Evolutionary conservation across 2,797 vertebrate species (phyloP).

Genomic region (Trachurus trachurus): DNA sequence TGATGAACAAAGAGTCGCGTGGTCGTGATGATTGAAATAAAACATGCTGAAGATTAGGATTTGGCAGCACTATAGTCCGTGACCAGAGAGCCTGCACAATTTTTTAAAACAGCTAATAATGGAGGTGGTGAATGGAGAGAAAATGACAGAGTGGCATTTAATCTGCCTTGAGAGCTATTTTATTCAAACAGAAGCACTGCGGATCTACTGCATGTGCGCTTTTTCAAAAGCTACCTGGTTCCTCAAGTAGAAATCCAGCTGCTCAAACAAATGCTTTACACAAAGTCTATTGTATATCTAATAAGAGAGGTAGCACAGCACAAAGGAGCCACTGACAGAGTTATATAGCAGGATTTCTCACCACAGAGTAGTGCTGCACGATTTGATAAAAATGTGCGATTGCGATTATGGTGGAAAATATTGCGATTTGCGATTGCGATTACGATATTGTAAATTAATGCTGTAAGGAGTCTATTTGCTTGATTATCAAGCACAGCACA

Average conservation of each 20-base stretch:
- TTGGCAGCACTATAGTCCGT: constrained; percentile 65
- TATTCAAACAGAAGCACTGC: constrained; percentile 64
- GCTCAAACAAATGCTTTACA: constrained; percentile 66
- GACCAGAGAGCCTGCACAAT: constrained; percentile 63
- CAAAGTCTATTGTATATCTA: constrained; percentile 59
- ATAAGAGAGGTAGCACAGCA: constrained; percentile 33
- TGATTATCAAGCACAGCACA: too few relatives aligned
- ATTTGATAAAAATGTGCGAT: too few relatives aligned
- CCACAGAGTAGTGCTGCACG: not conserved
- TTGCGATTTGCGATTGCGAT: too few relatives aligned
- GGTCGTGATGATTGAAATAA: constrained; percentile 71
- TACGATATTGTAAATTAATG: too few relatives aligned
- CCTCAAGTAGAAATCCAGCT: constrained; percentile 71
- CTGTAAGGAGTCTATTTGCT: too few relatives aligned
- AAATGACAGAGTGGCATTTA: constrained; percentile 75
- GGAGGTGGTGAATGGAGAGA: constrained; percentile 71
- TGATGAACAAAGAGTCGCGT: constrained; percentile 62
- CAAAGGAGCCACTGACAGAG: constrained; percentile 51
- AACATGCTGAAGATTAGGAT: constrained; percentile 78
- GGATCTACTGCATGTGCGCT: constrained; percentile 47
- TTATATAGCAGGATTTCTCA: constrained; percentile 22
- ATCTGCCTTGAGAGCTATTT: constrained; percentile 67
- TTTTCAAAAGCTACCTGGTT: constrained; percentile 71
- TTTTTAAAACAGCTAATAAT: constrained; percentile 75
- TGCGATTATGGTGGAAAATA: too few relatives aligned